These are phyloP conservation scores for Melanostoma scalare DNA, from an alignment of 2,888 invertebrate genomes.

Conservation along the genomic window DNA sequence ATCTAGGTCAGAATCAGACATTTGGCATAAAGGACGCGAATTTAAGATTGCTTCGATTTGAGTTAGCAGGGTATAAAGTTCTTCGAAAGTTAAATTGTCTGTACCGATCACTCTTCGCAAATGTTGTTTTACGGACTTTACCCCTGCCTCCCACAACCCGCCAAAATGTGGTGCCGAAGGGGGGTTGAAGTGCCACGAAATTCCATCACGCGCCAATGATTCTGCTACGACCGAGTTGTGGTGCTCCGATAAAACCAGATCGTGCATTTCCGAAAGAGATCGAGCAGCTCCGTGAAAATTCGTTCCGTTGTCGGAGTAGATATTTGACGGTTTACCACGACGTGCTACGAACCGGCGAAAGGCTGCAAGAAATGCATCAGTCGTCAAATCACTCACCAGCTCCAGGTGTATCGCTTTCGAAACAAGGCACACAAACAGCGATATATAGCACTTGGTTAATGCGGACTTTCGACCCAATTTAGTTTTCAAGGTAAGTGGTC, in stretches of 20 bases:
- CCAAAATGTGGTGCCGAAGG: slow-evolving; percentile 59
- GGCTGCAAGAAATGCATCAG: slow-evolving; percentile 37
- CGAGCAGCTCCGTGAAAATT: slow-evolving; percentile 54
- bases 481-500: slow-evolving; percentile 37
- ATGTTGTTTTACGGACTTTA: slow-evolving; percentile 46
- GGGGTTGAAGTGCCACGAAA: slow-evolving; percentile 61
- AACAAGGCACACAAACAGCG: slow-evolving; percentile 42
- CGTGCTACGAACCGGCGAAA: slow-evolving; percentile 51
- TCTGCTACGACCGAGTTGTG: slow-evolving; percentile 32
- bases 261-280: slow-evolving; percentile 37
- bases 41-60: slow-evolving; percentile 33
- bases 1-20: not conserved
- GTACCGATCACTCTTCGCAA: slow-evolving; percentile 35
- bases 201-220: slow-evolving; percentile 47
- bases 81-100: slow-evolving; percentile 35
- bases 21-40: slow-evolving; percentile 31
- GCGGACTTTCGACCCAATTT: too few relatives aligned
- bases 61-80: slow-evolving; percentile 32
- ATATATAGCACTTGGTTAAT: slow-evolving; percentile 44
- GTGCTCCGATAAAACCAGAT: slow-evolving; percentile 13
- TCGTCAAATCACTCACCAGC: slow-evolving; percentile 51
- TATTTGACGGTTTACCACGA: slow-evolving; percentile 43
- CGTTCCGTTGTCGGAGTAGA: slow-evolving; percentile 53
- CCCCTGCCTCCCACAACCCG: slow-evolving; percentile 45
- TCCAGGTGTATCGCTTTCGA: slow-evolving; percentile 47